Evolutionary conservation across 2,888 invertebrate genomes (phyloP).

Genomic region (Acanthosoma haemorrhoidale): DNA sequence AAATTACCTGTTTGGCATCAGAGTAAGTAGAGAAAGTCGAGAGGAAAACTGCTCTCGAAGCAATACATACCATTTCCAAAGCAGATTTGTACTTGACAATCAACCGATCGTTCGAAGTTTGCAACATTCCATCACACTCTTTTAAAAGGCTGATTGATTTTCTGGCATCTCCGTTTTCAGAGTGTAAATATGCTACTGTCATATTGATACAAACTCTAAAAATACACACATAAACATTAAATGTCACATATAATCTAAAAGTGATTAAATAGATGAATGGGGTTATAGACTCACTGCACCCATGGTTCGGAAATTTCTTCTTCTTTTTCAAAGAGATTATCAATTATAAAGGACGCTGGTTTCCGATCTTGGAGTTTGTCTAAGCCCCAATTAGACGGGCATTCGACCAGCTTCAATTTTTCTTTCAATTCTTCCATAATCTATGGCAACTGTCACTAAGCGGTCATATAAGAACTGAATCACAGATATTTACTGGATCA

Average conservation of each 20-base stretch:
- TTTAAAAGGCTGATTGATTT: neutral
- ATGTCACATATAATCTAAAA: neutral
- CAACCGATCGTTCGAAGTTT: neutral
- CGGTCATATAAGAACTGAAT: no score
- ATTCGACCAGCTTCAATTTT: neutral
- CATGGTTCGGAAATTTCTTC: constrained; percentile 21
- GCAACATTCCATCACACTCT: constrained; percentile 2
- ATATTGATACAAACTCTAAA: constrained; percentile 19
- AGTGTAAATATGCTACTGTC: constrained; percentile 1
- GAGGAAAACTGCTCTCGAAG: constrained; percentile 23
- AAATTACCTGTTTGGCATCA: constrained; percentile 28
- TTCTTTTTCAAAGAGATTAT: constrained; percentile 13
- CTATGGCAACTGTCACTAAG: no score
- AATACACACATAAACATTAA: neutral
- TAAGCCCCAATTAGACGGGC: constrained; percentile 20
- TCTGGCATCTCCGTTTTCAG: neutral
- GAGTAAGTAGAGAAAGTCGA: neutral
- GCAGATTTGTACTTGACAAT: constrained; percentile 15
- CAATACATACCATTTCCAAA: neutral
- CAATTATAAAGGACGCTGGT: neutral
- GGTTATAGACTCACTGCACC: neutral
- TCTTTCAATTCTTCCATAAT: constrained; percentile 6
- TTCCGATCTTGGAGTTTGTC: neutral
- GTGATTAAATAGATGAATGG: neutral
- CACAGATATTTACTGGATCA: no score